Evolutionary conservation across 2,888 invertebrate species (phyloP).

Genomic region (Mythimna vitellina): DNA sequence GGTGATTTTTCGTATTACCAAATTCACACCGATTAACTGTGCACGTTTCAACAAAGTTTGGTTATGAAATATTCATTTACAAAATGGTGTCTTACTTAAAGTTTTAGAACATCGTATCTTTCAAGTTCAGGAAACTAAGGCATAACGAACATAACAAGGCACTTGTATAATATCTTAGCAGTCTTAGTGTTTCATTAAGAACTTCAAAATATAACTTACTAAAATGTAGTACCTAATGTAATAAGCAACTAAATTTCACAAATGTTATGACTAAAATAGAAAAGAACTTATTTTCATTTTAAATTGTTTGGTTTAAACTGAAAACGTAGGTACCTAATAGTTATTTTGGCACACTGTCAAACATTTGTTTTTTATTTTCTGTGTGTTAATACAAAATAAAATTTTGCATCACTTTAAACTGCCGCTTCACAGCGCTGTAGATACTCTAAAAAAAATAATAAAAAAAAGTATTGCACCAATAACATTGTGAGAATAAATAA

Average conservation of each 20-base stretch:
- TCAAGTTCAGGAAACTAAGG: constrained; percentile 15
- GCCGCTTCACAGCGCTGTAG: no score
- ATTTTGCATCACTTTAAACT: no score
- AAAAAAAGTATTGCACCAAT: no score
- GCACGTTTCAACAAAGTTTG: background rate
- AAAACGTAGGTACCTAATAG: no score
- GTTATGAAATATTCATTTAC: background rate
- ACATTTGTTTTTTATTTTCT: no score
- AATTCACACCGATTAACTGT: background rate
- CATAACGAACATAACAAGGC: constrained; percentile 18
- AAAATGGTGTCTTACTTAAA: constrained; percentile 6
- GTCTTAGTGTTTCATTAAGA: constrained; percentile 28
- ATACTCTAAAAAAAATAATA: no score
- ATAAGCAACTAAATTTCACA: constrained; percentile 15
- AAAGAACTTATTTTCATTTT: background rate
- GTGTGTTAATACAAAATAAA: no score
- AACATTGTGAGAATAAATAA: no score
- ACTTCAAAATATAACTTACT: constrained; percentile 28
- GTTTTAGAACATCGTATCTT: constrained; percentile 7
- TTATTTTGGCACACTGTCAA: no score
- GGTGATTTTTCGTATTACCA: background rate
- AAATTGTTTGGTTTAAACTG: no score
- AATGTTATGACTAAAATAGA: constrained; percentile 7
- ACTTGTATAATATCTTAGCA: constrained; percentile 24
- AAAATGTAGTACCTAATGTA: constrained; percentile 12